A percentile compares a stretch with the other conserved stretches of the same genome.
phyloP scores from a whole-genome alignment of 2,797 vertebrate genomes.

The Mareca penelope region DNA sequence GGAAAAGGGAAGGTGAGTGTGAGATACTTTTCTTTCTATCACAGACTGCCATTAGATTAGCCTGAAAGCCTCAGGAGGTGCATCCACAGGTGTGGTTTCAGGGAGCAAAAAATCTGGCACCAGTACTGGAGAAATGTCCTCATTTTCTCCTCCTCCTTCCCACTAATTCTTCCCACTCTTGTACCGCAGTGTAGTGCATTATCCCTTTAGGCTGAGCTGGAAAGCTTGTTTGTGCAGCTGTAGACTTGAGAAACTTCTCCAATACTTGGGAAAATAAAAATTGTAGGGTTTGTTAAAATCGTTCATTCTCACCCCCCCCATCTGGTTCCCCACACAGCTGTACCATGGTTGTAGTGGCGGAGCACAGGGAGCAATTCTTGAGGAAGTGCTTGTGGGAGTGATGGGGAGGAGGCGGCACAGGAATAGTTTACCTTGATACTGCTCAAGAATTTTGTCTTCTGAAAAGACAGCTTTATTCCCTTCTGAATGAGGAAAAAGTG shows the following conservation, averaged over 20 bases:
- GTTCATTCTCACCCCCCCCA: fast-evolving
- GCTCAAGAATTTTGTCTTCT: neutral
- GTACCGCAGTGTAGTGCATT: neutral
- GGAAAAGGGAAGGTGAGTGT: neutral
- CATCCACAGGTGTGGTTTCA: neutral
- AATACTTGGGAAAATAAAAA: neutral
- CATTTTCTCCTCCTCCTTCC: neutral
- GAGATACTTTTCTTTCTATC: neutral
- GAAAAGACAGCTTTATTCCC: neutral
- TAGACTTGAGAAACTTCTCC: neutral
- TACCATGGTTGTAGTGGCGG: neutral
- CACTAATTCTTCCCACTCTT: fast-evolving
- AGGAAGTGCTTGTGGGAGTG: neutral
- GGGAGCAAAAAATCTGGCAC: neutral
- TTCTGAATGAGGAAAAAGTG: neutral
- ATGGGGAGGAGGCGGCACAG: neutral
- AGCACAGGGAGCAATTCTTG: neutral
- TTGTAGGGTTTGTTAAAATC: neutral
- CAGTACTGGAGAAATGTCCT: neutral
- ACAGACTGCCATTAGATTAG: neutral
- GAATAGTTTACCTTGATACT: neutral
- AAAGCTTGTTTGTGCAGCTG: neutral
- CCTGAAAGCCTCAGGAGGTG: neutral
- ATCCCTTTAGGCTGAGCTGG: neutral
- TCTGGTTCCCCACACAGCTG: neutral